phyloP scores from a whole-genome alignment of 2,888 invertebrate species.

The Creontiades dilutus region DNA sequence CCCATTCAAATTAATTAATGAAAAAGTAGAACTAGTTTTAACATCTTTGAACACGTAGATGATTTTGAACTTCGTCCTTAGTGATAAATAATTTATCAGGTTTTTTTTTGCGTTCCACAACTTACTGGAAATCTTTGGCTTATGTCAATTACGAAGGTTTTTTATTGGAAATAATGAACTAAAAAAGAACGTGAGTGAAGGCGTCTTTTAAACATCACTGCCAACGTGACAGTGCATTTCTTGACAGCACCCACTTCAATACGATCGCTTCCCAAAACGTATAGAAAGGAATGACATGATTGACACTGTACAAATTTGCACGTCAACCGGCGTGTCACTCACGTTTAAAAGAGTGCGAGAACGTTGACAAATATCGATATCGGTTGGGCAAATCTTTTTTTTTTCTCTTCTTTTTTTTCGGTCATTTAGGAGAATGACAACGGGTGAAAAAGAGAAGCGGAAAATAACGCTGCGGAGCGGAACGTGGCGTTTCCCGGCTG shows the following conservation, averaged over 20 bases:
- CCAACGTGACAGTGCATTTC: constrained; percentile 3
- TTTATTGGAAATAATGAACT: too few species aligned
- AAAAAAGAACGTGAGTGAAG: too few species aligned
- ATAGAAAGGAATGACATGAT: background rate
- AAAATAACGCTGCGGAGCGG: background rate
- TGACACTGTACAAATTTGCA: constrained; percentile 26
- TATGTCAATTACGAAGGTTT: too few species aligned
- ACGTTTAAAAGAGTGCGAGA: background rate
- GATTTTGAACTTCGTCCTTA: too few species aligned
- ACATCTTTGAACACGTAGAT: too few species aligned
- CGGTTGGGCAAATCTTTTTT: constrained; percentile 5
- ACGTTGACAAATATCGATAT: constrained; percentile 26
- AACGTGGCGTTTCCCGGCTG: constrained; percentile 5
- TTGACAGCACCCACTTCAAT: background rate
- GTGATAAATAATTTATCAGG: too few species aligned
- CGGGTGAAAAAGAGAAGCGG: background rate
- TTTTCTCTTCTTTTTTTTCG: background rate
- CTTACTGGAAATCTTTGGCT: too few species aligned
- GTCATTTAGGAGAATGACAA: constrained; percentile 6
- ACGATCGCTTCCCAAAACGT: background rate
- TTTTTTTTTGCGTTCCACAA: too few species aligned
- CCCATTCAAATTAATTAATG: too few species aligned
- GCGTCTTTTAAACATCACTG: too few species aligned
- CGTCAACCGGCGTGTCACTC: constrained; percentile 3
- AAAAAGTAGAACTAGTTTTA: too few species aligned